Evolutionary conservation across 2,888 invertebrate species (phyloP), one percentile per base, ranked within the genome.

Genomic region (Catocala sponsa): DNA sequence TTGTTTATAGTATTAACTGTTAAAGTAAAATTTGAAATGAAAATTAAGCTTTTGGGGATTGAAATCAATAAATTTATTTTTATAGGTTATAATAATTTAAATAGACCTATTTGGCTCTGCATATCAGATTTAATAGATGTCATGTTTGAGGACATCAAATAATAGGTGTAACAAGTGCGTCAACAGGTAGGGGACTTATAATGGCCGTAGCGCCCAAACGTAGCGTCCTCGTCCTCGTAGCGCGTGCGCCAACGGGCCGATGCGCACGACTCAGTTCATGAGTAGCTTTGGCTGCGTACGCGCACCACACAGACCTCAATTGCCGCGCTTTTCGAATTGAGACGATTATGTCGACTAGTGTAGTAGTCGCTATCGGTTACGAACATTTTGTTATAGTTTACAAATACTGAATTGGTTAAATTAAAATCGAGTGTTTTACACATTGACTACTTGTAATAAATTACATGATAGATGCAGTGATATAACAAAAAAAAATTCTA

Each of bases 221-320:
- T 87, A 88, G 86, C 84, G 83, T 78, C 83, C 78, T 77, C 81
- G 72, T 55, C 65, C 70, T 72, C 86, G 88, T 87, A 89, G 89
- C 87, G 82, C 80, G 82, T 79, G 83, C 80, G 77, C 72, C 49
- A 41, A 76, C 80, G 81, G 76, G 82, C 83, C 81, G 80, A 76
- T 76, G 72, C 79, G 78, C 76, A 60, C 72, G 52, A 74, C 70
- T 91, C 92, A 92, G 92, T 92, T 78, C 79, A 77, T 79, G 75
- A 82, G 80, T 83, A 86, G 88, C 93, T 88, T 88, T 87, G 87
- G 85, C 68, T 90, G 93, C 91, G 93, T 85, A 79, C 87, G 89
- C 93, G 93, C 91, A 91, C 79, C 63, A 60, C 50, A 61, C 65
- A 59, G 55, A 60, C 65, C 63, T 59, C n/a, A 55, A 55, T 60